Base-by-base conservation (phyloP, 1,140 invertebrate species). In the Ridgeia piscesae region DNA sequence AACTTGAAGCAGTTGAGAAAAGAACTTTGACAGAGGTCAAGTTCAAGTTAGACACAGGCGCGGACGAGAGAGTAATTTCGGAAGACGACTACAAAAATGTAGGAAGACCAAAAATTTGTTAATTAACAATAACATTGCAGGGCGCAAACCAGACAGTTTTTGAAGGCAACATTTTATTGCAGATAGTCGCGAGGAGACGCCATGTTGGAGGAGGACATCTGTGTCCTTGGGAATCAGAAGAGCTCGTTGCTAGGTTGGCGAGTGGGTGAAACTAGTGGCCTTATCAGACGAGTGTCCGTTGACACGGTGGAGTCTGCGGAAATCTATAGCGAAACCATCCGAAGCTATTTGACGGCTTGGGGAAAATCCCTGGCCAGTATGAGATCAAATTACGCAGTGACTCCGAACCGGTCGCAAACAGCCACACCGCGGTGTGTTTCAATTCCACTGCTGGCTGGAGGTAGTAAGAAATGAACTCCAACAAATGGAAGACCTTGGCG, bases 341-440 rank as follows among this genome's bases (percentile, higher is more conserved):
- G 33, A 90, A 90, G 89, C 31, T 90, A n/a, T 90, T 90, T 90
- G 89, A 33, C n/a, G 89, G 89, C 31, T 90, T 9, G n/a, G 89
- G 89, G 89, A 90, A 90, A 33, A 90, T 90, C 1, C 8, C 14
- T 1, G 89, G 89, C 2, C 17, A 90, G 21, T 90, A 90, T 11
- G 31, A 90, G 89, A 90, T 90, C 89, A 90, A 90, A 2, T 2
- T 90, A 35, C 89, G 89, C 1, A 31, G 6, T 90, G 89, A 90
- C 2, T 6, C 89, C 2, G 1, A 90, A 33, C 35, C 31, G 89
- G 9, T 89, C n/a, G n/a, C n/a, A n/a, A n/a, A n/a, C n/a, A n/a
- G n/a, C n/a, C n/a, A n/a, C n/a, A n/a, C n/a, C n/a, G n/a, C n/a
- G n/a, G n/a, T n/a, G n/a, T n/a, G n/a, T n/a, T n/a, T n/a, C n/a